Evolutionary conservation across 1,140 invertebrate genomes (phyloP).

Genomic region (Elymnias hypermnestra): DNA sequence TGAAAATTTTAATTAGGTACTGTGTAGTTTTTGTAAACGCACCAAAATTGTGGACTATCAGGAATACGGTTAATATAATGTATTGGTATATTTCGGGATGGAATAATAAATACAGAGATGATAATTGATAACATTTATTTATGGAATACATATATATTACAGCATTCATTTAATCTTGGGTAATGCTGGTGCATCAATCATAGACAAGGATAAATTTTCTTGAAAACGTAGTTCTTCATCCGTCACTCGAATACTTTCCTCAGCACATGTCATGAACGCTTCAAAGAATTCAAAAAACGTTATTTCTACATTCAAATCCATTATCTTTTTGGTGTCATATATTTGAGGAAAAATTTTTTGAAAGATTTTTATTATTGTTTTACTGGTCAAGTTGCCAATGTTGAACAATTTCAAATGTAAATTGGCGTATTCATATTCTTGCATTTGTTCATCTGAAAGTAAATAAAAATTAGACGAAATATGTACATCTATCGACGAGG

Average conservation of each 20-base stretch:
- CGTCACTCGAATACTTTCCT: slow-evolving; percentile 41
- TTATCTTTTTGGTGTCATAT: slow-evolving; percentile 35
- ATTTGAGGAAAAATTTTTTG: slow-evolving; percentile 48
- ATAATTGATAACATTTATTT: no score
- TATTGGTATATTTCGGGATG: no score
- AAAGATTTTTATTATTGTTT: slow-evolving; percentile 49
- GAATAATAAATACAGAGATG: no score
- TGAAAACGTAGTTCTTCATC: slow-evolving; percentile 2
- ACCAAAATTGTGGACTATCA: no score
- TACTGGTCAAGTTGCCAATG: slow-evolving; percentile 49
- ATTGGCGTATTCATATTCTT: background rate
- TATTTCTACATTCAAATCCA: slow-evolving; percentile 68
- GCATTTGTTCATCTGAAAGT: slow-evolving; percentile 27
- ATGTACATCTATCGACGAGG: no score
- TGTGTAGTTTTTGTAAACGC: no score
- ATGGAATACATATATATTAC: no score
- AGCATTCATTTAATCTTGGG: background rate
- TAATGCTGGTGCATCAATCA: background rate
- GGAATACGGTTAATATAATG: no score
- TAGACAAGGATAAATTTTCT: background rate
- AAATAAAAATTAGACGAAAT: no score
- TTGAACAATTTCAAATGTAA: slow-evolving; percentile 41
- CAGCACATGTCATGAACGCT: slow-evolving; percentile 47
- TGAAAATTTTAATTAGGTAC: no score
- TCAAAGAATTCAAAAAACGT: slow-evolving; percentile 79